Conservation (phyloP, 2,888 invertebrate genomes). For the Globia sparganii region DNA sequence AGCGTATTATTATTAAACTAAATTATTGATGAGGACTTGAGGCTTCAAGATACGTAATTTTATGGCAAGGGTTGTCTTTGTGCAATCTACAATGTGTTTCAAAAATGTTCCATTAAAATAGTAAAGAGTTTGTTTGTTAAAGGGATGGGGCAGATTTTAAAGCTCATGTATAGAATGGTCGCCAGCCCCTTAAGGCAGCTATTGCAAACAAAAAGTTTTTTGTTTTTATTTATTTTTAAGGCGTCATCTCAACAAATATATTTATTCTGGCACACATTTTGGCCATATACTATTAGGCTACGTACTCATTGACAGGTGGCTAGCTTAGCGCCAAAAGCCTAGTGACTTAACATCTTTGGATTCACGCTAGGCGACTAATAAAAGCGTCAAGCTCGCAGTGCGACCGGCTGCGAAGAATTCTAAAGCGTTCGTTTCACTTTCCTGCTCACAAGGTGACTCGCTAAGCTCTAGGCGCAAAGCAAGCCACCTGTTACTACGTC, state of each 20-base stretch:
- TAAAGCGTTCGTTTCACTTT: too few relatives aligned
- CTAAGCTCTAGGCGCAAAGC: neutral
- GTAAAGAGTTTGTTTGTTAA: neutral
- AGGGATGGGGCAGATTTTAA: neutral
- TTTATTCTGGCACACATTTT: neutral
- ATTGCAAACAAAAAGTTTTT: neutral
- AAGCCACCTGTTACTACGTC: neutral
- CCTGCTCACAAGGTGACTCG: too few relatives aligned
- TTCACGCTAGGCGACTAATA: too few relatives aligned
- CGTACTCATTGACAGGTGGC: neutral
- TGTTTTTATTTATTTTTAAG: slow-evolving; percentile 1
- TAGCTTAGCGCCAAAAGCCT: neutral
- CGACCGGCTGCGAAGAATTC: too few relatives aligned
- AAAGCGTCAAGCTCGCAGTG: too few relatives aligned
- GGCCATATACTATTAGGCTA: neutral
- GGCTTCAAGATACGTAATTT: slow-evolving; percentile 27
- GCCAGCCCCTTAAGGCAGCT: slow-evolving; percentile 31
- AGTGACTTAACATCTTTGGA: too few relatives aligned
- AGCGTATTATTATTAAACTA: slow-evolving; percentile 17
- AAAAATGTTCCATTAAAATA: slow-evolving; percentile 3
- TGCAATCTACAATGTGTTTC: neutral
- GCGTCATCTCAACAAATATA: neutral
- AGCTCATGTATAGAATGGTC: neutral
- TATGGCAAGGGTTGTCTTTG: neutral
- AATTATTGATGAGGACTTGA: slow-evolving; percentile 29